A percentile compares a stretch with the other conserved stretches of the same genome.
phyloP scores from a whole-genome alignment of 2,888 invertebrate species.

The Tenthredo distinguenda region DNA sequence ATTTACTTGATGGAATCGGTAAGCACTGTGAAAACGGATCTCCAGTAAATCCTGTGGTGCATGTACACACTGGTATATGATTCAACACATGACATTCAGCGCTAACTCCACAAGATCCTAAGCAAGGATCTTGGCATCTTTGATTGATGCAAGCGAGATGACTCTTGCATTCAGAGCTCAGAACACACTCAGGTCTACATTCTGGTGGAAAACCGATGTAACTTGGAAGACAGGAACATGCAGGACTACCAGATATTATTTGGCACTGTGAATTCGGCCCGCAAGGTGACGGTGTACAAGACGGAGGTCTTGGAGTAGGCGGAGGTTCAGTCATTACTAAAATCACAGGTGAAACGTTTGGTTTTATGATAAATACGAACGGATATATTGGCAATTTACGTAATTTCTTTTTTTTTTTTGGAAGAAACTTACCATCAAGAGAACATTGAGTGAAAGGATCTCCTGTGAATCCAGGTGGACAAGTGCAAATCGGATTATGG shows the following conservation, averaged over 20 bases:
- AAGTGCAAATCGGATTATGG: conserved; percentile 93
- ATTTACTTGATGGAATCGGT: conserved; percentile 78
- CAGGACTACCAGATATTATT: conserved; percentile 85
- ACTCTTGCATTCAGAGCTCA: conserved; percentile 89
- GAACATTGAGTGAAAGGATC: conserved; percentile 92
- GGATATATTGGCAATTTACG: neutral
- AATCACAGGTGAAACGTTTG: conserved; percentile 56
- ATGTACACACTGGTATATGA: conserved; percentile 90
- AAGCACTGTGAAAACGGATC: conserved; percentile 89
- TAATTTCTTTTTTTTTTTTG: neutral
- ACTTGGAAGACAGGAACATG: conserved; percentile 89
- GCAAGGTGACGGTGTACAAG: conserved; percentile 91
- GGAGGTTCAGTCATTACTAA: conserved; percentile 66
- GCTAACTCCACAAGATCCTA: conserved; percentile 90
- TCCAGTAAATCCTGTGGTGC: conserved; percentile 87
- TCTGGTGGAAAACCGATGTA: conserved; percentile 89
- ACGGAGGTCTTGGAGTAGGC: conserved; percentile 85
- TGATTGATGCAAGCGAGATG: conserved; percentile 88
- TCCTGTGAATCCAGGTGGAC: conserved; percentile 90
- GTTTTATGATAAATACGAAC: neutral
- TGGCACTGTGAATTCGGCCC: conserved; percentile 92
- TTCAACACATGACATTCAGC: conserved; percentile 89
- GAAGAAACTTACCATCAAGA: conserved; percentile 81
- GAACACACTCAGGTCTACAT: conserved; percentile 89
- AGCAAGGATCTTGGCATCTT: conserved; percentile 91